phyloP scores from a whole-genome alignment of 1,140 invertebrate species.

The Nylanderia fulva region DNA sequence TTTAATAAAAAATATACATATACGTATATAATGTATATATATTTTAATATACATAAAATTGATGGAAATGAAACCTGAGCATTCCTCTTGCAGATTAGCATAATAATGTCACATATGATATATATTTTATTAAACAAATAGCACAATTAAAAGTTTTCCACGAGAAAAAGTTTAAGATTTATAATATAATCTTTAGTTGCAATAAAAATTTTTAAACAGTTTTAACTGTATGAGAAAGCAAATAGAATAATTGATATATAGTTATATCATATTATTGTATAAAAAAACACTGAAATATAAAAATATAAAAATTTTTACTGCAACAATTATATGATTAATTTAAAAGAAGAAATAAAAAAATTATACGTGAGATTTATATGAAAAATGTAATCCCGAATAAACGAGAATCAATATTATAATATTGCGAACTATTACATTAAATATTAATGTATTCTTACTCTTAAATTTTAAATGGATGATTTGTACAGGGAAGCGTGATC shows the following conservation, averaged over 20 bases:
- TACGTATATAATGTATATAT: no score
- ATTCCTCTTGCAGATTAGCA: neutral
- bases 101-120: neutral
- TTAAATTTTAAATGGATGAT: slow-evolving; percentile 39
- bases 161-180: neutral
- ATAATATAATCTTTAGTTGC: neutral
- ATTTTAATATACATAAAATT: no score
- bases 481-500: slow-evolving; percentile 42
- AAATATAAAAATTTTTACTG: neutral
- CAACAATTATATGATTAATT: neutral
- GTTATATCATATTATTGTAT: neutral
- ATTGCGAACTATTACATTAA: neutral
- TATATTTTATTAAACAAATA: neutral
- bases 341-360: neutral
- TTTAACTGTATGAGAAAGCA: neutral
- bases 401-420: neutral
- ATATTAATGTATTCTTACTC: slow-evolving; percentile 5
- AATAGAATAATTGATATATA: neutral
- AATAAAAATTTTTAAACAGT: neutral
- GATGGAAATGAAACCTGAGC: neutral
- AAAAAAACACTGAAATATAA: neutral
- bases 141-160: neutral
- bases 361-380: neutral
- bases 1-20: no score
- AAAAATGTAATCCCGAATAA: neutral